Evolutionary conservation across 2,888 invertebrate species (phyloP).

Genomic region (Leptodirus hochenwartii): DNA sequence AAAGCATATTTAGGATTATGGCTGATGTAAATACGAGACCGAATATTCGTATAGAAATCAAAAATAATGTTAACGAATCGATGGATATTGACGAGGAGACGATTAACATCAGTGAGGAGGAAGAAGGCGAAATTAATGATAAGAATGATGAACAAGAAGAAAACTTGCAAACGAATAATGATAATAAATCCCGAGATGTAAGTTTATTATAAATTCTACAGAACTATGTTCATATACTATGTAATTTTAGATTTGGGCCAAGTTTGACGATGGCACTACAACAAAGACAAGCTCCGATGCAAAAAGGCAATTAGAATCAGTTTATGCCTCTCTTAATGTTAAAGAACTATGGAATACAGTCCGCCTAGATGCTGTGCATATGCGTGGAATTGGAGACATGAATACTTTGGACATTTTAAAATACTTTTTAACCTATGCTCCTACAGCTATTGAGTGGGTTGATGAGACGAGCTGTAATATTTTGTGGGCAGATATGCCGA

Average conservation of each 20-base stretch:
- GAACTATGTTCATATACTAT: too few species aligned
- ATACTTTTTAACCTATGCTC: conserved; percentile 59
- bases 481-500: conserved; percentile 38
- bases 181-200: neutral
- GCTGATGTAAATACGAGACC: too few species aligned
- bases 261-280: conserved; percentile 8
- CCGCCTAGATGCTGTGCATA: conserved; percentile 54
- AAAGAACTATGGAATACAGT: too few species aligned
- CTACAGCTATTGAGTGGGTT: conserved; percentile 66
- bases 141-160: conserved; percentile 15
- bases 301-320: too few species aligned
- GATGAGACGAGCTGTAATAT: conserved; percentile 62
- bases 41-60: conserved; percentile 29
- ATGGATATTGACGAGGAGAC: conserved; percentile 29
- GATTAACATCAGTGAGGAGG: conserved; percentile 17
- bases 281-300: conserved; percentile 1
- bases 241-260: too few species aligned
- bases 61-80: conserved; percentile 25
- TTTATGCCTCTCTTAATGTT: too few species aligned
- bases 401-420: conserved; percentile 60
- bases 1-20: too few species aligned
- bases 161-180: conserved; percentile 5
- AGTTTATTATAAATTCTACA: too few species aligned
- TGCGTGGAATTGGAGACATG: conserved; percentile 58
- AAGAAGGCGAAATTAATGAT: conserved; percentile 28